Base-by-base conservation (phyloP, 2,797 vertebrate species). In the Chaetodon trifasciatus region DNA sequence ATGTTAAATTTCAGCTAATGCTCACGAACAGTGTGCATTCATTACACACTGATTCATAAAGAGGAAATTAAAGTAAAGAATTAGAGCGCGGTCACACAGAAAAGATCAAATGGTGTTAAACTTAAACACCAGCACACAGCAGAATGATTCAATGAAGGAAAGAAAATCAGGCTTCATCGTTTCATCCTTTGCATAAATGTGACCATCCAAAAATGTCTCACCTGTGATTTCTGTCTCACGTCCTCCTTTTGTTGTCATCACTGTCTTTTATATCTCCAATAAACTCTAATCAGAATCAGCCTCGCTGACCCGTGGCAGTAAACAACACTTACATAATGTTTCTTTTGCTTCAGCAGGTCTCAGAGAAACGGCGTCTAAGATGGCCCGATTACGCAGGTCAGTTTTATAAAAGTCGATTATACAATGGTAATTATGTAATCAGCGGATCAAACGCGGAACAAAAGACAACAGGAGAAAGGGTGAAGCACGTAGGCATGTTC, bases 401-500 rank as follows among this genome's bases (percentile, higher is more conserved):
- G 56, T 55, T 79, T 86, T 85, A 82, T 81, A 82, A 83, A 82
- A 79, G 76, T 70, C 9, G 21, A 76, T 91, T 90, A 82, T 71
- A 83, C 74, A 91, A 89, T 42, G 19, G 58, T 62, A 85, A 86
- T 90, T 85, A 90, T 84, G 82, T 81, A 89, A 91, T 91, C 77
- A 88, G 77, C 53, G 39, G 76, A 88, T 89, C 71, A 86, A 84
- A 85, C 9, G 46, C 67, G 37, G 79, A 80, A 87, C 72, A 87
- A 84, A 84, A 81, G 83, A 84, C 68, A 85, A 83, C 1, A 12
- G 42, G 74, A 81, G 76, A 76, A 66, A 79, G 72, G 84, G 81
- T 82, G 81, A 89, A 81, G 78, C 61, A 37, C 23, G 85, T 83
- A 64, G 85, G 85, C 83, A 44, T 8, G 42, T 2, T 9, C 65